Percentiles rank a stretch among this genome's conserved stretches.
phyloP scores from a whole-genome alignment of 2,113 vertebrate genomes.

The Nibea albiflora region DNA sequence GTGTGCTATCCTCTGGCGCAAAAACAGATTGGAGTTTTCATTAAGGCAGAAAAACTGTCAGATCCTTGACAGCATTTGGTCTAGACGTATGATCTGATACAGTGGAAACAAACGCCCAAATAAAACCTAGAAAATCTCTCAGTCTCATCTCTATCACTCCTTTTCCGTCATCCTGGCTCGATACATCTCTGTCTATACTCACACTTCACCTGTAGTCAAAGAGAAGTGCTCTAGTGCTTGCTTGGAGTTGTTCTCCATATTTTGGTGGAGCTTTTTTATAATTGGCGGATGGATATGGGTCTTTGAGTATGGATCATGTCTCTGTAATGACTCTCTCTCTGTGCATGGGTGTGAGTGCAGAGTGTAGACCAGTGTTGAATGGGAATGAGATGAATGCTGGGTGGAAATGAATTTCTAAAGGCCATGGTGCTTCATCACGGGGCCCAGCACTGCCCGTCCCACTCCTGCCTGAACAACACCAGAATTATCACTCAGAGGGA shows the following conservation, averaged over 20 bases:
- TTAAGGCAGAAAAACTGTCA: slow-evolving; percentile 70
- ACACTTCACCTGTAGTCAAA: slow-evolving; percentile 17
- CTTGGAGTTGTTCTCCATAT: slow-evolving; percentile 57
- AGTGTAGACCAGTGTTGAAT: slow-evolving; percentile 78
- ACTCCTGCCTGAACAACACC: slow-evolving; percentile 81
- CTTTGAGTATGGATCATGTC: slow-evolving; percentile 70
- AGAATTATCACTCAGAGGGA: slow-evolving; percentile 80
- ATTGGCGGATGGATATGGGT: slow-evolving; percentile 58
- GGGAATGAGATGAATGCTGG: slow-evolving; percentile 88
- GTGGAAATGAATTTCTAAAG: slow-evolving; percentile 91
- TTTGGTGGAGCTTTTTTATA: slow-evolving; percentile 43
- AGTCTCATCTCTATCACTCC: slow-evolving; percentile 28
- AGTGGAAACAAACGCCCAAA: slow-evolving; percentile 45
- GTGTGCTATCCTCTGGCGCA: slow-evolving; percentile 48
- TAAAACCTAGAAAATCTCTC: slow-evolving; percentile 39
- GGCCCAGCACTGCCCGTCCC: slow-evolving; percentile 77
- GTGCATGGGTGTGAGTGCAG: slow-evolving; percentile 62
- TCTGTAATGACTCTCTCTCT: slow-evolving; percentile 65
- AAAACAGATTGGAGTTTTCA: slow-evolving; percentile 76
- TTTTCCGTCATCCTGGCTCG: slow-evolving; percentile 7
- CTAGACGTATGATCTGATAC: slow-evolving; percentile 63
- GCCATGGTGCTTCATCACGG: slow-evolving; percentile 85
- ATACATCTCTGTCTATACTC: slow-evolving; percentile 14
- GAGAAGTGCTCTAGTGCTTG: slow-evolving; percentile 29
- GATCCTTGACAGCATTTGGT: slow-evolving; percentile 67